Conservation (phyloP, 2,888 invertebrate genomes). For the Gari tellinella region DNA sequence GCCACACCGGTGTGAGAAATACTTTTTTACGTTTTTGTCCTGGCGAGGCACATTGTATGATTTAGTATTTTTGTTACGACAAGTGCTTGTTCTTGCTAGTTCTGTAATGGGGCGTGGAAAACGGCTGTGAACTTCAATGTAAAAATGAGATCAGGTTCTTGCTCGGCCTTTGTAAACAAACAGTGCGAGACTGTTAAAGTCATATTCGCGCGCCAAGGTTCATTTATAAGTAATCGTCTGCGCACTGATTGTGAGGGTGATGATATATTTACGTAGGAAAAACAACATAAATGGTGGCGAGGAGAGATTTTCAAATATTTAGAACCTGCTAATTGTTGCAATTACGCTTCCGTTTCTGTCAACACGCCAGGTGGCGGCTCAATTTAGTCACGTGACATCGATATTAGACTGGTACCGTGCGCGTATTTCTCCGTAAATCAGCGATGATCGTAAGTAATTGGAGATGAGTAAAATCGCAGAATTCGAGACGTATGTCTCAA, state of each 20-base stretch:
- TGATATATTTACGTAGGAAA: constrained; percentile 61
- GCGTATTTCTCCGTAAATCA: constrained; percentile 4
- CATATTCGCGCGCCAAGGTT: constrained; percentile 53
- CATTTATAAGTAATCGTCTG: constrained; percentile 65
- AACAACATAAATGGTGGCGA: constrained; percentile 59
- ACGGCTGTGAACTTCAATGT: constrained; percentile 46
- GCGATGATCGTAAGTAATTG: not conserved
- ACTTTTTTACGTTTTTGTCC: constrained; percentile 8
- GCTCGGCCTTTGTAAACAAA: constrained; percentile 59
- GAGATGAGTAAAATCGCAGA: constrained; percentile 11
- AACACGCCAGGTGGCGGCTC: constrained; percentile 59
- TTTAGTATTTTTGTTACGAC: constrained; percentile 35
- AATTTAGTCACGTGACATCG: constrained; percentile 45
- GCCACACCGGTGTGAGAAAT: constrained; percentile 13
- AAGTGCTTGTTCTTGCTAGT: constrained; percentile 53
- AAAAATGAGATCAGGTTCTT: constrained; percentile 59
- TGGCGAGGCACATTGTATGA: no score
- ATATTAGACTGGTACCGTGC: not conserved
- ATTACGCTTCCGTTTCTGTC: constrained; percentile 61
- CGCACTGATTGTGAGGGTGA: constrained; percentile 51
- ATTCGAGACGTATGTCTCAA: no score
- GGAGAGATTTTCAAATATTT: constrained; percentile 50
- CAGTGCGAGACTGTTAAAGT: constrained; percentile 58
- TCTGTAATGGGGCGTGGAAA: constrained; percentile 50
- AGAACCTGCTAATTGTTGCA: constrained; percentile 60